These are phyloP conservation scores for Phrynocephalus vlangalii DNA, from an alignment of 2,797 vertebrate species.

Conservation along the genomic window DNA sequence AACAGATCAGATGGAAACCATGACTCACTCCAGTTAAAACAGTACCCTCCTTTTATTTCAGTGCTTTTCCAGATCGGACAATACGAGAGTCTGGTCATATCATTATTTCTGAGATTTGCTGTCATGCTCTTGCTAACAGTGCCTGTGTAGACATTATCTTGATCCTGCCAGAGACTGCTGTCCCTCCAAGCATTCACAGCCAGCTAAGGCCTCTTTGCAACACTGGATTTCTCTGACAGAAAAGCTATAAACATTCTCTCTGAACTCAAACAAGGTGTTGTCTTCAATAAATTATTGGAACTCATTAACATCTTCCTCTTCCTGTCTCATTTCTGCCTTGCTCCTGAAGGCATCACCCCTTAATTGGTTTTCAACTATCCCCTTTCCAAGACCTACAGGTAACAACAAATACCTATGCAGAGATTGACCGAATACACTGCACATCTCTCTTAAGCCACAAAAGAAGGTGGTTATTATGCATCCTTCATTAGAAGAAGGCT, in stretches of 20 bases:
- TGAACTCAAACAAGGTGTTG: slow-evolving; percentile 15
- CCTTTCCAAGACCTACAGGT: neutral
- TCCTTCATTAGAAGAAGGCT: slow-evolving; percentile 27
- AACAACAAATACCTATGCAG: neutral
- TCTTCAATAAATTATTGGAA: slow-evolving; percentile 5
- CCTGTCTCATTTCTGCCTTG: neutral
- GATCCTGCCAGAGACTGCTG: neutral
- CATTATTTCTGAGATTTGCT: neutral
- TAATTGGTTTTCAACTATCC: neutral
- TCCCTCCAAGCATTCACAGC: neutral
- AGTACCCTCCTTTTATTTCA: neutral
- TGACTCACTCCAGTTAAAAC: neutral
- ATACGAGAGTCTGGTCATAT: neutral
- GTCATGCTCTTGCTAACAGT: neutral
- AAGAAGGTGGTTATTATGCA: slow-evolving; percentile 22
- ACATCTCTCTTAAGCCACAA: neutral
- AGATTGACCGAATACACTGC: neutral
- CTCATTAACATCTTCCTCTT: neutral
- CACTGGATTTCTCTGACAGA: neutral
- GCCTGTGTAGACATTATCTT: neutral
- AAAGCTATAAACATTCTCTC: slow-evolving; percentile 16
- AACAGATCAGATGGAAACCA: neutral
- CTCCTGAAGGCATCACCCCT: neutral
- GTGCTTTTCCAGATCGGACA: neutral
- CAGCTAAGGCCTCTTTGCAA: neutral